Evolutionary conservation across 2,113 vertebrate species (phyloP).

Genomic region (Puntigrus tetrazona): DNA sequence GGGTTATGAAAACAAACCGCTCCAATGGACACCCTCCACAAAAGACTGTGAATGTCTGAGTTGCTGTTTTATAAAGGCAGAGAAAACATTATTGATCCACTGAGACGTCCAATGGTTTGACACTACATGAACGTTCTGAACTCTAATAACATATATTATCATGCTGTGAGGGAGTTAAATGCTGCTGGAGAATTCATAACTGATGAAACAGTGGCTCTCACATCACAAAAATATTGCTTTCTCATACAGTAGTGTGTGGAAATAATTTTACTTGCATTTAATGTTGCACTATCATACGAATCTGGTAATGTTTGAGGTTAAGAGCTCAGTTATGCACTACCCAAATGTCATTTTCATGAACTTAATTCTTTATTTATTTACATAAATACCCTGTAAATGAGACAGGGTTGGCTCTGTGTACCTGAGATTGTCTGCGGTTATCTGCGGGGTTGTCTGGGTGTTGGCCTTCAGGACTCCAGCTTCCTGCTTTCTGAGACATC

Average conservation of each 20-base stretch:
- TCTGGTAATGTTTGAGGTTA: background rate
- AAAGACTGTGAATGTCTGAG: conserved; percentile 18
- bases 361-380: background rate
- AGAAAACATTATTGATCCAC: conserved; percentile 23
- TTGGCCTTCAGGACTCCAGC: conserved; percentile 89
- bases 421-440: conserved; percentile 87
- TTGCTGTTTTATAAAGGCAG: conserved; percentile 5
- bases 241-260: background rate
- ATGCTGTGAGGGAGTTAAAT: background rate
- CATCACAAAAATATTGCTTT: background rate
- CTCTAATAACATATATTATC: background rate
- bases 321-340: background rate
- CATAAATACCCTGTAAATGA: background rate
- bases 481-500: conserved; percentile 91
- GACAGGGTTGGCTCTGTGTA: conserved; percentile 59
- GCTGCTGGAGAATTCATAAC: background rate
- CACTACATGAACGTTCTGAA: background rate
- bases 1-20: conserved; percentile 30
- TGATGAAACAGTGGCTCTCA: background rate
- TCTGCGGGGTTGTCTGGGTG: conserved; percentile 77
- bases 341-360: background rate
- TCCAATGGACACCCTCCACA: conserved; percentile 24
- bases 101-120: background rate
- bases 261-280: background rate
- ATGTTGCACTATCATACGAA: background rate